These are phyloP conservation scores for Drosophila ustulata DNA, from an alignment of 2,888 invertebrate species.

Conservation along the genomic window DNA sequence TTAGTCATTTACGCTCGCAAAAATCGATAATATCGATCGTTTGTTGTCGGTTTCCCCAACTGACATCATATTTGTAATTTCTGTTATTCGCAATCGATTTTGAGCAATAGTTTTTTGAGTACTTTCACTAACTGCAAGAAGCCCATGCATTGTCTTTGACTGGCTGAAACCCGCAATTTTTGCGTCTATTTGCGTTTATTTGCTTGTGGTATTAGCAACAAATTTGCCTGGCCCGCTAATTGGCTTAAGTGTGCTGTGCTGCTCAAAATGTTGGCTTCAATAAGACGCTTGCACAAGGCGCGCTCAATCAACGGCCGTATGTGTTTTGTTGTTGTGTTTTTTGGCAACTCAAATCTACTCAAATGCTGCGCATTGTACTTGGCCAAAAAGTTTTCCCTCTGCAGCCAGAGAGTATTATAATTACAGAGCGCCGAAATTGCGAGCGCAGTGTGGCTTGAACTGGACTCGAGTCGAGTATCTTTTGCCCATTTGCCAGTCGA, in stretches of 20 bases:
- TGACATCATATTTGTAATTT: conserved; percentile 25
- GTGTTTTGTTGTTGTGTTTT: background rate
- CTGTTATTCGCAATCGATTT: conserved; percentile 13
- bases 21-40: background rate
- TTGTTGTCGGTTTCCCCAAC: background rate
- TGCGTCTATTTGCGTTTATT: conserved; percentile 50
- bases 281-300: conserved; percentile 65
- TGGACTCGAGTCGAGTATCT: conserved; percentile 38
- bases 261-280: conserved; percentile 46
- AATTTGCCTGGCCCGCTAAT: conserved; percentile 65
- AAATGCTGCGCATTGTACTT: conserved; percentile 64
- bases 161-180: conserved; percentile 32
- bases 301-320: conserved; percentile 52
- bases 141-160: conserved; percentile 65
- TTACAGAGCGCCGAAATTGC: conserved; percentile 42
- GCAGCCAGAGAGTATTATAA: conserved; percentile 37
- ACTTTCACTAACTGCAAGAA: conserved; percentile 71
- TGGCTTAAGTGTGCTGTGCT: conserved; percentile 65
- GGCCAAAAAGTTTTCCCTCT: conserved; percentile 60
- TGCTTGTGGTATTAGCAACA: conserved; percentile 65
- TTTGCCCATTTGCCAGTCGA: conserved; percentile 66
- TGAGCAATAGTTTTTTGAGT: conserved; percentile 24
- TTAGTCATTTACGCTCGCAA: background rate
- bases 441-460: conserved; percentile 32
- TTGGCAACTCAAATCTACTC: conserved; percentile 40